Evolutionary conservation across 2,113 vertebrate genomes (phyloP).

Genomic region (Amphiprion ocellaris): DNA sequence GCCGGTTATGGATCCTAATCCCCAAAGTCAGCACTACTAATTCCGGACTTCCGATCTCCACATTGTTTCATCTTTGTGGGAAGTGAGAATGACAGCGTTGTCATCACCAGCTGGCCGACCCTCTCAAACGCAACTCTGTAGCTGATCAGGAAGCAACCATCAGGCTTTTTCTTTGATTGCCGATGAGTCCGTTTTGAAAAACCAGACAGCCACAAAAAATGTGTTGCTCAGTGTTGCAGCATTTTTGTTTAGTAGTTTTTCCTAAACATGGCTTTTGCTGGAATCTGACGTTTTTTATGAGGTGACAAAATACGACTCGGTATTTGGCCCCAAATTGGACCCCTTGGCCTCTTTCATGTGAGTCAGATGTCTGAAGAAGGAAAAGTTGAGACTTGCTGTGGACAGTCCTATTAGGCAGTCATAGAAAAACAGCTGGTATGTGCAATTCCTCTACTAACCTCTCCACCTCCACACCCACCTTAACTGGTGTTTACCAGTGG

Average conservation of each 20-base stretch:
- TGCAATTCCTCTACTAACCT: slow-evolving; percentile 47
- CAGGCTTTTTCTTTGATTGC: slow-evolving; percentile 3
- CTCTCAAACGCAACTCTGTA: slow-evolving; percentile 23
- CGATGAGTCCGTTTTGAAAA: slow-evolving; percentile 1
- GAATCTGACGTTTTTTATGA: slow-evolving; percentile 56
- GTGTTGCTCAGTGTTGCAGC: neutral
- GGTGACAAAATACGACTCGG: slow-evolving; percentile 37
- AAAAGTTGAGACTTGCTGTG: slow-evolving; percentile 59
- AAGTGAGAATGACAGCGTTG: slow-evolving; percentile 65
- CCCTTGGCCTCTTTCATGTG: slow-evolving; percentile 53
- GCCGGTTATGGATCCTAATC: slow-evolving; percentile 77
- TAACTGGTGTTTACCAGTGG: slow-evolving; percentile 24
- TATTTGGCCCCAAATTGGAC: slow-evolving; percentile 51
- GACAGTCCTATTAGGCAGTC: slow-evolving; percentile 23
- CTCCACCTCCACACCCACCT: slow-evolving; percentile 34
- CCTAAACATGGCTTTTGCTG: slow-evolving; percentile 19
- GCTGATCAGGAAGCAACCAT: slow-evolving; percentile 31
- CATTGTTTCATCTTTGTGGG: slow-evolving; percentile 45
- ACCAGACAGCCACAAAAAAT: neutral
- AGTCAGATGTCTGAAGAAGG: slow-evolving; percentile 43
- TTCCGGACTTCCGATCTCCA: slow-evolving; percentile 56
- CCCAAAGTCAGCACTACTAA: slow-evolving; percentile 67
- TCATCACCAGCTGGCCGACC: slow-evolving; percentile 52
- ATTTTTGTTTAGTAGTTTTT: neutral
- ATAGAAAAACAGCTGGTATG: slow-evolving; percentile 69